phyloP scores from a whole-genome alignment of 2,113 vertebrate species.

The Pteruthius melanotis region DNA sequence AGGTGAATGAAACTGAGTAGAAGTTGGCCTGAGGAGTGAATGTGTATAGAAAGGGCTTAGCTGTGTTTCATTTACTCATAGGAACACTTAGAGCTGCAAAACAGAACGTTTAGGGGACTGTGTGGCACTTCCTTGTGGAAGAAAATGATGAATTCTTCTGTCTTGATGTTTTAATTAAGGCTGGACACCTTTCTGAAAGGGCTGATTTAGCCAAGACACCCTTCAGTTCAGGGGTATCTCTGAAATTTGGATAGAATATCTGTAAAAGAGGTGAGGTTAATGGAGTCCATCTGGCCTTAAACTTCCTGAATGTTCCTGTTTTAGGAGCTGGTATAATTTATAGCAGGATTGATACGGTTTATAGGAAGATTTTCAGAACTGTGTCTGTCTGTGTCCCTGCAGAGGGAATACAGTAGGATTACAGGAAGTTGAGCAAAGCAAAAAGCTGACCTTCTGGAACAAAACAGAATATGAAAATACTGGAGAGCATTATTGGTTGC shows the following conservation, averaged over 20 bases:
- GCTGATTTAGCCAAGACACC: not conserved
- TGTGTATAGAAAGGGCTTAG: not conserved
- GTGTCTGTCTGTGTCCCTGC: not conserved
- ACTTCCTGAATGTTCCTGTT: not conserved
- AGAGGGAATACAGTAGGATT: not conserved
- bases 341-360: not conserved
- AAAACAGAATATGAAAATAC: not conserved
- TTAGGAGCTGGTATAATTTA: conserved; percentile 6
- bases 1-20: not conserved
- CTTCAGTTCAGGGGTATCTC: not conserved
- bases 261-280: not conserved
- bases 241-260: not conserved
- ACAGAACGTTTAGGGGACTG: not conserved
- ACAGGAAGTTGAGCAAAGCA: not conserved
- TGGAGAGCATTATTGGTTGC: not conserved
- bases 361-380: not conserved
- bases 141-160: not conserved
- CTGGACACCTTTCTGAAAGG: not conserved
- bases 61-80: not conserved
- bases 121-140: not conserved
- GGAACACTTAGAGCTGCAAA: not conserved
- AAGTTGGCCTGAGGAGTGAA: not conserved
- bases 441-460: not conserved
- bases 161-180: not conserved
- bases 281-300: conserved; percentile 15